Conservation (phyloP, 2,888 invertebrate genomes). For the Rotaria sp. region DNA sequence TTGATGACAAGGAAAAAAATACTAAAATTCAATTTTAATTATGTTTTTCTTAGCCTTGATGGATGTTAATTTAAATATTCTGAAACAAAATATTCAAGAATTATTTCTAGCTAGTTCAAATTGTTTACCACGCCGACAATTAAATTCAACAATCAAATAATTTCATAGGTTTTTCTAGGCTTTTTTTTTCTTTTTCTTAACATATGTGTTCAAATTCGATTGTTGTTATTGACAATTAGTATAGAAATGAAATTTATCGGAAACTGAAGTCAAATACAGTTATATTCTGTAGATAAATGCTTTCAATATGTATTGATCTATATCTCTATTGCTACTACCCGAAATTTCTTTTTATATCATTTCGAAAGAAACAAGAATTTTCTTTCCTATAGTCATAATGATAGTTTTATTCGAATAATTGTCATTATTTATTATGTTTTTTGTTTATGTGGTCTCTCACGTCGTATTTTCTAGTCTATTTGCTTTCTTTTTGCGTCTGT, state of each 20-base stretch:
- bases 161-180: not conserved
- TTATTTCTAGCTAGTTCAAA: not conserved
- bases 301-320: not conserved
- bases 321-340: not conserved
- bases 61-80: not conserved
- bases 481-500: not conserved
- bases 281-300: not conserved
- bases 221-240: not conserved
- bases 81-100: slow-evolving; percentile 4
- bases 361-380: not conserved
- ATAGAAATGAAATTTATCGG: not conserved
- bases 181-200: not conserved
- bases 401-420: slow-evolving; percentile 6
- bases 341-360: not conserved
- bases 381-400: not conserved
- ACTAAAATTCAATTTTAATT: not conserved
- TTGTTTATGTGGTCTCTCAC: not conserved
- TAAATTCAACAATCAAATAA: not conserved
- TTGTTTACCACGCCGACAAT: not conserved
- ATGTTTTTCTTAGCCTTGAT: not conserved
- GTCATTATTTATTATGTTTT: not conserved
- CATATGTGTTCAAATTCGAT: not conserved
- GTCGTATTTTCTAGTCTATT: not conserved
- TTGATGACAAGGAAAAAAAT: too few species aligned
- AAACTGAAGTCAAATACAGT: not conserved